Percentiles rank a stretch among this genome's conserved stretches.
These are phyloP conservation scores for Polypedilum vanderplanki DNA, from an alignment of 1,140 invertebrate species.

Conservation along the genomic window DNA sequence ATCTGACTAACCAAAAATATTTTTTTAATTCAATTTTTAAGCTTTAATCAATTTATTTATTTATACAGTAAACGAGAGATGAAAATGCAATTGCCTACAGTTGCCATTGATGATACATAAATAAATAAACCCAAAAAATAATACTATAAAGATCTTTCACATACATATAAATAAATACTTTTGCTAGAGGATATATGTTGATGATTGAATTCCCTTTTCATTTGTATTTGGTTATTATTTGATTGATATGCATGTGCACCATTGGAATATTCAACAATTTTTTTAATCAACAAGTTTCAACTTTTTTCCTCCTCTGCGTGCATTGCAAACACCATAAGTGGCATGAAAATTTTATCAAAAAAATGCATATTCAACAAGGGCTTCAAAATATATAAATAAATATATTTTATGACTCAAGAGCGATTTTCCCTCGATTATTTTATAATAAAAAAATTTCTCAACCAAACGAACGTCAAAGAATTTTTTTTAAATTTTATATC, in stretches of 20 bases:
- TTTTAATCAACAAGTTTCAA: slow-evolving; percentile 25
- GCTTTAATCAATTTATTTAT: slow-evolving; percentile 15
- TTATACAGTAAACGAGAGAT: not conserved
- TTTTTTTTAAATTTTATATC: slow-evolving; percentile 11
- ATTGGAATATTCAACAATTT: slow-evolving; percentile 23
- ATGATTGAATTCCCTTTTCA: not conserved
- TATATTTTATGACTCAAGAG: not conserved
- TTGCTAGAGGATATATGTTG: not conserved
- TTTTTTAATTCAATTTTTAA: slow-evolving; percentile 7
- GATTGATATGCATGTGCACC: slow-evolving; percentile 2
- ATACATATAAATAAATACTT: too few species aligned
- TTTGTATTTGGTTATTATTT: slow-evolving; percentile 21
- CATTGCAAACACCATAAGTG: not conserved
- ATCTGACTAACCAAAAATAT: not conserved
- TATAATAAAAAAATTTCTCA: not conserved
- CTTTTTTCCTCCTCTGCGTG: not conserved
- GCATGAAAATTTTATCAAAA: not conserved
- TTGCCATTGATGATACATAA: too few species aligned
- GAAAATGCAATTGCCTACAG: too few species aligned
- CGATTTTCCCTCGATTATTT: not conserved
- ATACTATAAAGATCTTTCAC: too few species aligned
- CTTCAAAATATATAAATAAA: too few species aligned
- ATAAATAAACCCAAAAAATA: too few species aligned
- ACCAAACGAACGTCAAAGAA: not conserved
- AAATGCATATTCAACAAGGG: not conserved